These are phyloP conservation scores for Chymomyza costata DNA, from an alignment of 1,140 invertebrate species.

Conservation along the genomic window DNA sequence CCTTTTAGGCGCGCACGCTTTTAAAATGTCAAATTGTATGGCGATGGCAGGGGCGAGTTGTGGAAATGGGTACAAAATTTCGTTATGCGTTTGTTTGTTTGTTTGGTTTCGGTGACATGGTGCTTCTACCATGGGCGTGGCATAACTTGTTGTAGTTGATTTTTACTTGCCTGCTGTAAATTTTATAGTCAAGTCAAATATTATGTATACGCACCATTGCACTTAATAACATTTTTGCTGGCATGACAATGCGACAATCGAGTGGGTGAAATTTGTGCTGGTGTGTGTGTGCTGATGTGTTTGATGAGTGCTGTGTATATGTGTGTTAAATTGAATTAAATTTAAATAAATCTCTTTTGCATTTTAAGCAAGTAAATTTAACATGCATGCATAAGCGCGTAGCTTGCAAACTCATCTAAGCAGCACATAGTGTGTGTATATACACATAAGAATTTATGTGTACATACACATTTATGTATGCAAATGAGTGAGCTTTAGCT, in stretches of 20 bases:
- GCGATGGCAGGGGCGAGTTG: not conserved
- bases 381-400: constrained; percentile 3
- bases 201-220: constrained; percentile 64
- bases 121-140: constrained; percentile 6
- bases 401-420: no score
- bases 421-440: no score
- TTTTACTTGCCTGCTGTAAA: no score
- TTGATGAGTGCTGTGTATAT: constrained; percentile 16
- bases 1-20: constrained; percentile 31
- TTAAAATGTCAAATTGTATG: constrained; percentile 48
- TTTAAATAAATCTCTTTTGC: constrained; percentile 56
- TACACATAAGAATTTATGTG: no score
- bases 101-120: constrained; percentile 25
- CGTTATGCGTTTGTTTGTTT: constrained; percentile 15
- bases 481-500: no score
- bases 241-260: constrained; percentile 1
- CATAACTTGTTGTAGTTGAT: constrained; percentile 12
- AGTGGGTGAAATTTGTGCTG: not conserved
- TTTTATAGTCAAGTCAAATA: constrained; percentile 55
- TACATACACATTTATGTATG: no score
- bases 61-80: not conserved
- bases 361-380: constrained; percentile 15
- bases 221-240: constrained; percentile 49
- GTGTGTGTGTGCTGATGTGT: not conserved
- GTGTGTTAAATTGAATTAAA: constrained; percentile 50